Percentiles rank a stretch among this genome's conserved stretches.
Conservation (phyloP, 2,888 invertebrate species). For the Drosophila mulleri region DNA sequence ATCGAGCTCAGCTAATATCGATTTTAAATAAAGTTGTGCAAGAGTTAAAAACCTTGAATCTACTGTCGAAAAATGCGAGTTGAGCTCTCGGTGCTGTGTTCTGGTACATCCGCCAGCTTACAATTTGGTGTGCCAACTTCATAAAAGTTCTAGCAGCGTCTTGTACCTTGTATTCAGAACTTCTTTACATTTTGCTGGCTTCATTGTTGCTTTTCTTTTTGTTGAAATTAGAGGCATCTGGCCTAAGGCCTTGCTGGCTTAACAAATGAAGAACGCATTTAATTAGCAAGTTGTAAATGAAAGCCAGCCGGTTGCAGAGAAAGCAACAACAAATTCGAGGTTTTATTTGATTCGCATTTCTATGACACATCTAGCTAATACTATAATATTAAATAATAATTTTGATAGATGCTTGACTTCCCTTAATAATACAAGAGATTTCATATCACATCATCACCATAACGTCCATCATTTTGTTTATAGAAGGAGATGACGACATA, state of each 20-base stretch:
- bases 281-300: conserved; percentile 11
- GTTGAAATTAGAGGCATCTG: conserved; percentile 58
- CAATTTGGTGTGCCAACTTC: conserved; percentile 38
- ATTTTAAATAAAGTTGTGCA: background rate
- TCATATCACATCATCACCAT: background rate
- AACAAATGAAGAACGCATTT: conserved; percentile 48
- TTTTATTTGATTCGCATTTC: background rate
- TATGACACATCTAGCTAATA: background rate
- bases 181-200: conserved; percentile 22
- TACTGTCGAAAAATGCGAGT: conserved; percentile 3
- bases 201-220: conserved; percentile 36
- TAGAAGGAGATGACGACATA: background rate
- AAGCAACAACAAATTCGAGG: background rate
- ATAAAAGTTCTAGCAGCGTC: conserved; percentile 37
- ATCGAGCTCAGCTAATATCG: background rate
- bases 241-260: conserved; percentile 16
- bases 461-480: background rate
- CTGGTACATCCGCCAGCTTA: background rate
- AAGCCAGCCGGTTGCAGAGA: background rate
- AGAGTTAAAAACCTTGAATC: conserved; percentile 9
- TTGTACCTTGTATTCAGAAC: conserved; percentile 36
- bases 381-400: background rate
- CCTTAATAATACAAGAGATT: background rate
- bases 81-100: background rate
- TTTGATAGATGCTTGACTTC: background rate